These are phyloP conservation scores for Platycnemis pennipes DNA, from an alignment of 2,888 invertebrate species.

Conservation along the genomic window DNA sequence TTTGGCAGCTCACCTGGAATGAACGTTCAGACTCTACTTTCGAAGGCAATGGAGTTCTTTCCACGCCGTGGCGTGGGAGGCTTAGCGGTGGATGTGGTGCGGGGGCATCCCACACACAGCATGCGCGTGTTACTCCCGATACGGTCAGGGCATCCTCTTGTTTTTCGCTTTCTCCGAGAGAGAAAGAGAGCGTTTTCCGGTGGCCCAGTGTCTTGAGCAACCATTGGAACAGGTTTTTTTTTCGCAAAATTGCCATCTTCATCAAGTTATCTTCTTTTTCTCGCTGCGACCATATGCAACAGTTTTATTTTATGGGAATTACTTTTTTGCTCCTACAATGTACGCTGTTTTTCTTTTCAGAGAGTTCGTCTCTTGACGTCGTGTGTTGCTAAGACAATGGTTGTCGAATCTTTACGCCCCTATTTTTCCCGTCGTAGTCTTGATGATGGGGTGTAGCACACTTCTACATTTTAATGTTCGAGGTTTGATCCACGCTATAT, in stretches of 20 bases:
- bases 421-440: too few species aligned
- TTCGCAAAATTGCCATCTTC: background rate
- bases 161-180: background rate
- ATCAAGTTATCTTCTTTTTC: too few species aligned
- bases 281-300: too few species aligned
- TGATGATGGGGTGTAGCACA: too few species aligned
- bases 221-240: background rate
- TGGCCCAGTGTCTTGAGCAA: background rate
- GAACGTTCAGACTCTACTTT: background rate
- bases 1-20: background rate
- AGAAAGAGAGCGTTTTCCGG: background rate
- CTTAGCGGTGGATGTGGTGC: background rate
- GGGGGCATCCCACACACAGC: background rate
- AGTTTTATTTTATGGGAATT: too few species aligned
- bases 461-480: too few species aligned
- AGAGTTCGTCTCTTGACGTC: too few species aligned
- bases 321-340: too few species aligned
- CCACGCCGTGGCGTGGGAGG: background rate
- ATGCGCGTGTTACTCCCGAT: background rate
- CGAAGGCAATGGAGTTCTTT: background rate
- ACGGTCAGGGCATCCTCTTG: background rate
- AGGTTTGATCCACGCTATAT: too few species aligned
- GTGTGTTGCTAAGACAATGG: too few species aligned
- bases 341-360: too few species aligned
- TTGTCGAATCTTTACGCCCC: too few species aligned